Percentiles rank a stretch among this genome's conserved stretches.
Conservation (phyloP, 2,113 vertebrate genomes). For the Glaucomys volans region DNA sequence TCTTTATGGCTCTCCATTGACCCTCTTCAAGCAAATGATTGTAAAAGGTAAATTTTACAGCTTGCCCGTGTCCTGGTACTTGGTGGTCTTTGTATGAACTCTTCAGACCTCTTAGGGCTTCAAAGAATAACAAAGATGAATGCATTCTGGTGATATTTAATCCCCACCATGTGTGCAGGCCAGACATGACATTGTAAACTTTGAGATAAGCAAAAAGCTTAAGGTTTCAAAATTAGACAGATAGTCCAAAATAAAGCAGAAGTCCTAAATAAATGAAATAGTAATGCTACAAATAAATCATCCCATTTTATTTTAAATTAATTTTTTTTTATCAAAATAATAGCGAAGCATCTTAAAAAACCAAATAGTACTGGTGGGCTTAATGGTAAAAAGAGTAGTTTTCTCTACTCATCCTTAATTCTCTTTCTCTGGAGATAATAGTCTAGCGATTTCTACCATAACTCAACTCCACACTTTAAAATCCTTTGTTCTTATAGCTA, state of each 20-base stretch:
- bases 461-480: not conserved
- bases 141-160: not conserved
- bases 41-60: not conserved
- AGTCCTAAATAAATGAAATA: constrained; percentile 8
- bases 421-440: not conserved
- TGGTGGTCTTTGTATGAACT: not conserved
- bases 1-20: constrained; percentile 19
- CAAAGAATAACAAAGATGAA: not conserved
- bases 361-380: not conserved
- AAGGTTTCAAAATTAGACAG: constrained; percentile 26
- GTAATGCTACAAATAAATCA: constrained; percentile 13
- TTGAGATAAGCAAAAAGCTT: not conserved
- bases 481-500: not conserved
- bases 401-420: not conserved
- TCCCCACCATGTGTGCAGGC: not conserved
- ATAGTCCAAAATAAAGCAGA: not conserved
- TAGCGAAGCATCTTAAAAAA: constrained; percentile 12
- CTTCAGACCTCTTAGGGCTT: not conserved
- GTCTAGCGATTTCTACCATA: not conserved
- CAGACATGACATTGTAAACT: not conserved
- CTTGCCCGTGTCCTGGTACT: not conserved
- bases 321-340: not conserved
- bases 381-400: not conserved
- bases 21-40: not conserved
- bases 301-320: not conserved